Base-by-base conservation (phyloP, 2,113 vertebrate genomes). In the Odobenus rosmarus region DNA sequence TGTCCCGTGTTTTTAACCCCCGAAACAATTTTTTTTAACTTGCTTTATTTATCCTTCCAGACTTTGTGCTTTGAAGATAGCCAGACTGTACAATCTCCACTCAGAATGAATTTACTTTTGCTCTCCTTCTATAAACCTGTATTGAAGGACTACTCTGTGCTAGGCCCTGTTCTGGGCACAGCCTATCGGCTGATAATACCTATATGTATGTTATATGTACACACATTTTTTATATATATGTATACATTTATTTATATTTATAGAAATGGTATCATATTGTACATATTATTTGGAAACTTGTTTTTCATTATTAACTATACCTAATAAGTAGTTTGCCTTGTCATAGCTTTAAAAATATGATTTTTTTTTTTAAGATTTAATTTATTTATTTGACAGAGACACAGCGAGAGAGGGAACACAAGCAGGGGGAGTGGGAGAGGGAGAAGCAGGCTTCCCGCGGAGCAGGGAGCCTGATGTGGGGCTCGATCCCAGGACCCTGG, bases 191-290 rank as follows among this genome's bases (percentile, higher is more conserved):
- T 19, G 12, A 33, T 76, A 67, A 49, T 59, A 72, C n/a, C n/a
- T 61, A 0, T 76, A 6, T 88, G 6, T 61, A 4, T 39, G 39
- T 39, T 90, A 6, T 61, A 3, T 72, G 19, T 89, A 42, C 1
- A 87, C 7, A 59, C 5, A 81, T 18, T 77, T 82, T 90, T 69
- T 61, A 23, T 88, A 59, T 36, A 9, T 59, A 93, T 19, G 57
- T 93, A 93, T 10, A 82, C 39, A 24, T 87, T 84, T 96, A 79
- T 77, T 93, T 89, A 16, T 95, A 61, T 18, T 92, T 90, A 36
- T 26, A 59, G 57, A 97, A 91, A 55, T 93, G 24, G 21, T 82
- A 64, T 90, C 36, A 71, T 53, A 51, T 69, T 82, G 14, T 69
- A 94, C 61, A 39, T 90, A 76, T 49, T 89, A 49, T 72, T 93